Percentiles rank a stretch among this genome's conserved stretches.
These are phyloP conservation scores for Phortica magna DNA, from an alignment of 2,888 invertebrate species.

Conservation along the genomic window DNA sequence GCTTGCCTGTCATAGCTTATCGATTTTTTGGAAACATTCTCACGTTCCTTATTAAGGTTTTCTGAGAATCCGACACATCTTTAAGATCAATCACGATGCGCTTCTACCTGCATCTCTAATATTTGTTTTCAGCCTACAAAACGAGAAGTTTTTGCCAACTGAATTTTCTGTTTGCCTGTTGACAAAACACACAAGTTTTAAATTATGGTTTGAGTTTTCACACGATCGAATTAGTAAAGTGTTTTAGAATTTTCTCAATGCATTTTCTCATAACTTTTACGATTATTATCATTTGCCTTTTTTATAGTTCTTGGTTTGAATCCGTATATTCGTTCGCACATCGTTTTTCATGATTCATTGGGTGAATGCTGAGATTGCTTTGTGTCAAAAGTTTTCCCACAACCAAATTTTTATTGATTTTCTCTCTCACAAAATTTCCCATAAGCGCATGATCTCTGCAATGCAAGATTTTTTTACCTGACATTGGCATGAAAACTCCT, in stretches of 20 bases:
- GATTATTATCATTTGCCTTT: not conserved
- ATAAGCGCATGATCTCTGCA: not conserved
- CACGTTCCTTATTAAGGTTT: not conserved
- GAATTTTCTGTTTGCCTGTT: not conserved
- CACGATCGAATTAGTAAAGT: not conserved
- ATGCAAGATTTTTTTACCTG: not conserved
- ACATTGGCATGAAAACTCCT: not conserved
- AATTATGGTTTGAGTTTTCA: not conserved
- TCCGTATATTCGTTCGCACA: not conserved
- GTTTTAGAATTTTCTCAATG: not conserved
- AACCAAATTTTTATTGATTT: not conserved
- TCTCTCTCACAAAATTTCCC: not conserved
- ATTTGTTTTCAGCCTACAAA: not conserved
- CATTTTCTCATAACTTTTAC: not conserved
- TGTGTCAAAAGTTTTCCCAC: not conserved
- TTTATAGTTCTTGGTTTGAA: not conserved
- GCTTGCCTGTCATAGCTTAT: no score
- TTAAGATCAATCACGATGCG: not conserved
- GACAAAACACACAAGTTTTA: not conserved
- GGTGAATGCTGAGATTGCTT: not conserved
- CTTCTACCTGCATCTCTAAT: not conserved
- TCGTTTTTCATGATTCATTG: not conserved
- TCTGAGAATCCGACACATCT: not conserved
- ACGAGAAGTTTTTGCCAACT: not conserved
- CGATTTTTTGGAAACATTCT: not conserved